Evolutionary conservation across 2,797 vertebrate genomes (phyloP).

Genomic region (Pipistrellus pipistrellus): DNA sequence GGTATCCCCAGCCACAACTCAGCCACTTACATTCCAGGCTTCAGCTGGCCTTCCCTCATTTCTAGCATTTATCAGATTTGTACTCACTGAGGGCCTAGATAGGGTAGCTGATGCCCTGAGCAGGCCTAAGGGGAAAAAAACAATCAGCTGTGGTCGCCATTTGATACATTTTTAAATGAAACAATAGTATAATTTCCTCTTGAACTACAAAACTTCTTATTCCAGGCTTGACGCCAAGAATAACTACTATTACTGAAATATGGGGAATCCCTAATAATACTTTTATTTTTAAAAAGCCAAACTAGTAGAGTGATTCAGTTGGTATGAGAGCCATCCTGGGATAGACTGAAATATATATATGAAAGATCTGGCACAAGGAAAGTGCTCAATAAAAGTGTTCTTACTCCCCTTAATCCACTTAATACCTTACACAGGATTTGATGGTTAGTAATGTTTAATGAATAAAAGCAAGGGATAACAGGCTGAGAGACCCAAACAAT

Average conservation of each 20-base stretch:
- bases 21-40: neutral
- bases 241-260: constrained; percentile 28
- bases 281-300: neutral
- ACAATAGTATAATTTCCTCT: constrained; percentile 29
- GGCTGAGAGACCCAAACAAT: neutral
- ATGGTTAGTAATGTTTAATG: constrained; percentile 14
- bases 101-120: neutral
- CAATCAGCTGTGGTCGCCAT: neutral
- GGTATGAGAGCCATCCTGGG: neutral
- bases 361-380: neutral
- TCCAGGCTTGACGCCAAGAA: neutral
- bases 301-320: neutral
- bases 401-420: neutral
- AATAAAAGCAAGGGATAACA: neutral
- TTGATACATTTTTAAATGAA: constrained; percentile 8
- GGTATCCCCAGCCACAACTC: neutral
- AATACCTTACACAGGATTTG: neutral
- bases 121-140: constrained; percentile 31
- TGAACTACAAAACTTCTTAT: neutral
- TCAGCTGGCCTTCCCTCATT: neutral
- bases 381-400: neutral
- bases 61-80: constrained; percentile 30
- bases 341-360: constrained; percentile 19
- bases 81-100: neutral
- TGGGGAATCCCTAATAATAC: neutral